A percentile compares a stretch with the other conserved stretches of the same genome.
These are phyloP conservation scores for Temnothorax rugatulus DNA, from an alignment of 2,888 invertebrate species.

Conservation along the genomic window DNA sequence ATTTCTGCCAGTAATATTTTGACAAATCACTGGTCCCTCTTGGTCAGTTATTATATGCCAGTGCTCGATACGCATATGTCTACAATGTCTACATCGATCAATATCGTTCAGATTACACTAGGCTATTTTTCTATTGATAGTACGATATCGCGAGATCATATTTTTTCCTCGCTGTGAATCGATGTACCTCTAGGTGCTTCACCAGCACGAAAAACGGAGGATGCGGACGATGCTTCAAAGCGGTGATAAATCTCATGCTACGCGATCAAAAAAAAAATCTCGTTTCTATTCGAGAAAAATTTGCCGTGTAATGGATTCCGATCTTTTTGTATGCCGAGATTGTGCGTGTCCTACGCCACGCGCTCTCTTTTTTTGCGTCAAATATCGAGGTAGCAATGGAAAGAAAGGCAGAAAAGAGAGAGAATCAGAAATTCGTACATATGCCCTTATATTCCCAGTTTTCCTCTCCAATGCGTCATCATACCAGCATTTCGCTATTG, in stretches of 20 bases:
- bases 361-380: slow-evolving; percentile 7
- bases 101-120: slow-evolving; percentile 41
- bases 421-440: slow-evolving; percentile 3
- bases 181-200: slow-evolving; percentile 45
- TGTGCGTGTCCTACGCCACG: slow-evolving; percentile 5
- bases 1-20: slow-evolving; percentile 22
- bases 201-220: slow-evolving; percentile 31
- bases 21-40: slow-evolving; percentile 10
- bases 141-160: slow-evolving; percentile 50
- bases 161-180: slow-evolving; percentile 38
- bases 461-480: slow-evolving; percentile 11
- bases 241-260: slow-evolving; percentile 62
- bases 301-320: slow-evolving; percentile 65
- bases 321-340: slow-evolving; percentile 55
- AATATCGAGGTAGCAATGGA: slow-evolving; percentile 4
- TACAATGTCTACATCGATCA: slow-evolving; percentile 31
- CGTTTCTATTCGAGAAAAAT: slow-evolving; percentile 56
- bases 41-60: slow-evolving; percentile 1
- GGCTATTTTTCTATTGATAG: slow-evolving; percentile 36
- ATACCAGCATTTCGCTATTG: neutral
- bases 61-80: neutral
- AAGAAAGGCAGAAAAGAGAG: slow-evolving; percentile 18
- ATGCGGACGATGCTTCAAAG: slow-evolving; percentile 50
- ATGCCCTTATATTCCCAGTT: neutral
- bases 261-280: slow-evolving; percentile 43